These are phyloP conservation scores for Siniperca chuatsi DNA, from an alignment of 2,113 vertebrate species.

Conservation along the genomic window DNA sequence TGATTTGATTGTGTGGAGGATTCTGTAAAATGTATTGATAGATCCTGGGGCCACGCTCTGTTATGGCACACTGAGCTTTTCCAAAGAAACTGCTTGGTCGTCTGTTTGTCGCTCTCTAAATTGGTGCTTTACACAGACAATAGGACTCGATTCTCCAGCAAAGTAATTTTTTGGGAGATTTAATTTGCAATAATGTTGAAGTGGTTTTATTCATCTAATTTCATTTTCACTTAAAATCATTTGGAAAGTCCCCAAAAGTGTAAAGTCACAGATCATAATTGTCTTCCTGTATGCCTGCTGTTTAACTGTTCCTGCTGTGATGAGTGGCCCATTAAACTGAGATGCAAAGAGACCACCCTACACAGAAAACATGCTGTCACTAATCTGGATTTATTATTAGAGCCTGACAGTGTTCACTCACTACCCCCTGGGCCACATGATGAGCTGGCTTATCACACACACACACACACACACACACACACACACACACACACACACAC, in stretches of 20 bases:
- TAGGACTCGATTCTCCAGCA: background rate
- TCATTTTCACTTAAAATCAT: background rate
- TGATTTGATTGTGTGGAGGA: conserved; percentile 30
- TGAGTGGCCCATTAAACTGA: conserved; percentile 32
- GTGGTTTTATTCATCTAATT: background rate
- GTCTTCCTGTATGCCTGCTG: background rate
- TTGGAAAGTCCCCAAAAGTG: conserved; percentile 1
- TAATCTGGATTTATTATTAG: conserved; percentile 70
- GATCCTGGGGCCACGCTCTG: background rate
- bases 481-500: background rate
- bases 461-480: conserved; percentile 26
- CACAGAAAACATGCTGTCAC: conserved; percentile 50
- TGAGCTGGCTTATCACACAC: conserved; percentile 54
- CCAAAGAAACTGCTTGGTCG: background rate
- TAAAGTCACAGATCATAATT: background rate
- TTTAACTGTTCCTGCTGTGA: conserved; percentile 13
- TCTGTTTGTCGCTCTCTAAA: background rate
- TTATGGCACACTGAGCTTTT: conserved; percentile 1
- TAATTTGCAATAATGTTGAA: background rate
- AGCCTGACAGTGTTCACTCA: conserved; percentile 27
- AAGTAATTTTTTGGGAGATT: background rate
- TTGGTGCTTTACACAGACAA: background rate
- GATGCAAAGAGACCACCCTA: conserved; percentile 35
- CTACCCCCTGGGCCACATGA: conserved; percentile 40
- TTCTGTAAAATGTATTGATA: conserved; percentile 32